These are phyloP conservation scores for Frankliniella intonsa DNA, from an alignment of 2,888 invertebrate species.

Conservation along the genomic window DNA sequence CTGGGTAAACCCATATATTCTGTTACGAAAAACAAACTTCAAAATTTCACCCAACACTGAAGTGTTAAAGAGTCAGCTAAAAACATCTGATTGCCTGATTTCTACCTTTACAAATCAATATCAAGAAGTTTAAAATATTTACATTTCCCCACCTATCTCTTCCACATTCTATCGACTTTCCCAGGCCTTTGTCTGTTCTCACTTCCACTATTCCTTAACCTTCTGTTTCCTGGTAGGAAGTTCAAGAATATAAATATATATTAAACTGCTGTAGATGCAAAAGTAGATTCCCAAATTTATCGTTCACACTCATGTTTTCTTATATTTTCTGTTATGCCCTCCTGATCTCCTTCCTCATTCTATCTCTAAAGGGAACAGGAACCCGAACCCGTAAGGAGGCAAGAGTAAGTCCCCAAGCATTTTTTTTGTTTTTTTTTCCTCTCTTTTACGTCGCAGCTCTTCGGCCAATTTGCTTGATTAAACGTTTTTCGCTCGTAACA, in stretches of 20 bases:
- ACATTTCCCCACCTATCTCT: too few relatives aligned
- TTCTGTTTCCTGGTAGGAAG: neutral
- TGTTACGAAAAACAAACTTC: neutral
- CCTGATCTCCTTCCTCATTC: conserved; percentile 31
- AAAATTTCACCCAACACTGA: too few relatives aligned
- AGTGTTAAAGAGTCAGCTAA: too few relatives aligned
- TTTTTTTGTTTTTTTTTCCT: conserved; percentile 32
- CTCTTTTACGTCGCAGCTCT: conserved; percentile 28
- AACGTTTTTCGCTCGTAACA: conserved; percentile 32
- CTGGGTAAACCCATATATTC: neutral
- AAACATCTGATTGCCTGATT: too few relatives aligned
- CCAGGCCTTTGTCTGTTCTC: neutral
- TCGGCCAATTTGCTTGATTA: conserved; percentile 32
- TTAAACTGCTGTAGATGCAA: too few relatives aligned
- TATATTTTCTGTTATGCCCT: conserved; percentile 31
- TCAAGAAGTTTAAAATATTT: too few relatives aligned
- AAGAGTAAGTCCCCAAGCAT: conserved; percentile 41
- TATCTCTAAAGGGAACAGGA: conserved; percentile 40
- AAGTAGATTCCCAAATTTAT: neutral
- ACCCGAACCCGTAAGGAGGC: conserved; percentile 41
- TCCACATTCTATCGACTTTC: neutral
- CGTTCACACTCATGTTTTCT: conserved; percentile 25
- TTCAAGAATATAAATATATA: neutral
- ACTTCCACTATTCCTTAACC: neutral
- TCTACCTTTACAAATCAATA: too few relatives aligned